A percentile compares a stretch with the other conserved stretches of the same genome.
Evolutionary conservation across 1,140 invertebrate species (phyloP).

Genomic region (Drosophila trapezifrons): DNA sequence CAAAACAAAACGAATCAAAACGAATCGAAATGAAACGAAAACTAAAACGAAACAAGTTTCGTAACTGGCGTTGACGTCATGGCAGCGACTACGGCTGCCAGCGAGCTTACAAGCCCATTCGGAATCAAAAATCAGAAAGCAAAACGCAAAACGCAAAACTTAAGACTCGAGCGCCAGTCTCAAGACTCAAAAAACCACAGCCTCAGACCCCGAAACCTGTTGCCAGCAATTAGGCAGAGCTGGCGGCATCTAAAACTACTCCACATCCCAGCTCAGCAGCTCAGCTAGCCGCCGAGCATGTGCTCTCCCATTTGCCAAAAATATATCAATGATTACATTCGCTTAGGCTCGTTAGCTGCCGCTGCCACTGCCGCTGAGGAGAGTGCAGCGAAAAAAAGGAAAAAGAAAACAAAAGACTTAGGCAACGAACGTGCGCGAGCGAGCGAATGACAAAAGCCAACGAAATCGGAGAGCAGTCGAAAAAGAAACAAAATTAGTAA

Average conservation of each 20-base stretch:
- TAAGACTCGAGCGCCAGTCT: slow-evolving; percentile 14
- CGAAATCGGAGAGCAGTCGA: slow-evolving; percentile 45
- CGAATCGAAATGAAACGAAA: slow-evolving; percentile 47
- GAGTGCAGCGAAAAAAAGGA: slow-evolving; percentile 47
- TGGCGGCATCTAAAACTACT: slow-evolving; percentile 67
- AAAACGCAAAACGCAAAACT: slow-evolving; percentile 49
- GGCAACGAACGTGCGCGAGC: slow-evolving; percentile 65
- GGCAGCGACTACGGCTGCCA: slow-evolving; percentile 28
- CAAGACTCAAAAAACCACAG: slow-evolving; percentile 9
- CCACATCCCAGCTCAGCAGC: slow-evolving; percentile 52
- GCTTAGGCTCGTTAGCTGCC: slow-evolving; percentile 56
- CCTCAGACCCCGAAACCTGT: slow-evolving; percentile 70
- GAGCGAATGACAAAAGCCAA: slow-evolving; percentile 24
- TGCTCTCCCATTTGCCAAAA: slow-evolving; percentile 65
- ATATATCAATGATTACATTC: slow-evolving; percentile 79
- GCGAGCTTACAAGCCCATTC: slow-evolving; percentile 48
- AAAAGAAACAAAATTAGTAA: slow-evolving; percentile 73
- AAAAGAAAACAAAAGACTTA: slow-evolving; percentile 77
- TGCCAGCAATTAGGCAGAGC: slow-evolving; percentile 78
- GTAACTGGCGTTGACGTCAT: slow-evolving; percentile 83
- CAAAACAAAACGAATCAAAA: slow-evolving; percentile 48
- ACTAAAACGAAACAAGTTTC: slow-evolving; percentile 81
- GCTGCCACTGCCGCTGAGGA: slow-evolving; percentile 17
- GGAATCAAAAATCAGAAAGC: slow-evolving; percentile 68
- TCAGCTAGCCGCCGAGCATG: slow-evolving; percentile 17